Conservation (phyloP, 2,113 vertebrate genomes). For the Ctenomys sociabilis region DNA sequence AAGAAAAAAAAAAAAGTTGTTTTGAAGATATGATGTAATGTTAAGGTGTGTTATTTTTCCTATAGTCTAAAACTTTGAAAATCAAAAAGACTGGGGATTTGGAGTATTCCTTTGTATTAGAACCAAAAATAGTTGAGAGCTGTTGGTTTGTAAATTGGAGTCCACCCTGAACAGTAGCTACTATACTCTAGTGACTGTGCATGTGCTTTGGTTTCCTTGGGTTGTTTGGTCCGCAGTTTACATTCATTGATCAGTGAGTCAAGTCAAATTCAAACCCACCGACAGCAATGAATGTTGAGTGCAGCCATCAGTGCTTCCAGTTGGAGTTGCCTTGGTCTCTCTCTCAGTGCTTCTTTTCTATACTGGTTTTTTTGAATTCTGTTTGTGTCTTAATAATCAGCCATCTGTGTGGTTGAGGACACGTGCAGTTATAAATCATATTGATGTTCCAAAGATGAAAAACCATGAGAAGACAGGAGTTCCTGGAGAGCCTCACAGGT, state of each 20-base stretch:
- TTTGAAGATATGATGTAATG: neutral
- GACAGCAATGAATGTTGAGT: constrained; percentile 99
- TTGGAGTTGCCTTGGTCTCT: neutral
- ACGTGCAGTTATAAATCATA: neutral
- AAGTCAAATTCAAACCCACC: constrained; percentile 94
- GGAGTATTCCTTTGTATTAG: neutral
- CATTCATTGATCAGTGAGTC: constrained; percentile 99
- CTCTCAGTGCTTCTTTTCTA: constrained; percentile 44
- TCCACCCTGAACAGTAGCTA: neutral
- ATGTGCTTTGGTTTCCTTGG: neutral
- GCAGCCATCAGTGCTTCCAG: constrained; percentile 91
- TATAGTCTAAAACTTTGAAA: constrained; percentile 10
- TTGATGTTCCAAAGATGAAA: constrained; percentile 3
- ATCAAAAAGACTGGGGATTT: constrained; percentile 10
- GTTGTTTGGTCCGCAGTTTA: constrained; percentile 96
- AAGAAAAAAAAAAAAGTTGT: neutral
- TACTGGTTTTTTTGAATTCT: constrained; percentile 22
- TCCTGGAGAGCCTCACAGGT: neutral
- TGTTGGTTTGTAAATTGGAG: neutral
- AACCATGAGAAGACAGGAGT: neutral
- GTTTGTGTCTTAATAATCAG: constrained; percentile 4
- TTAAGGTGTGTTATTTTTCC: neutral
- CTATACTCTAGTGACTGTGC: neutral
- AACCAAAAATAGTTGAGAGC: constrained; percentile 40
- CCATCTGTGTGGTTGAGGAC: neutral